Evolutionary conservation across 2,797 vertebrate species (phyloP).

Genomic region (Amblyraja radiata): DNA sequence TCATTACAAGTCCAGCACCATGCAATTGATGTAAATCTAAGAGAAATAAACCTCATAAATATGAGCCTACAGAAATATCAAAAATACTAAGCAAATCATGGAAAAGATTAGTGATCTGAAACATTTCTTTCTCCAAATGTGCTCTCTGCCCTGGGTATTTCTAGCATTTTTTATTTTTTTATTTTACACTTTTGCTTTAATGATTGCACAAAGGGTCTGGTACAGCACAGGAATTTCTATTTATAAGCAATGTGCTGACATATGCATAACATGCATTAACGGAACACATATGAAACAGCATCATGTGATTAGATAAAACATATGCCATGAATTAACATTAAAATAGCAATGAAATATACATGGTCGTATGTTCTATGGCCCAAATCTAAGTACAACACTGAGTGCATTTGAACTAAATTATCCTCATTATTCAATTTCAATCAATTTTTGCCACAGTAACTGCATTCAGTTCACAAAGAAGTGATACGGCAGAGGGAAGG

Average conservation of each 20-base stretch:
- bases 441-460: not conserved
- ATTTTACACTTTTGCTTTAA: not conserved
- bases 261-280: not conserved
- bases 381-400: not conserved
- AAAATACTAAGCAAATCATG: too few species aligned
- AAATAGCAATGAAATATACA: not conserved
- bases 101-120: too few species aligned
- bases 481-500: not conserved
- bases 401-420: not conserved
- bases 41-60: too few species aligned
- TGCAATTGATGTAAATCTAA: not conserved
- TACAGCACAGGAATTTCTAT: not conserved
- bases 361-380: not conserved
- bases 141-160: too few species aligned
- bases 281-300: not conserved
- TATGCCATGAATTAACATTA: not conserved
- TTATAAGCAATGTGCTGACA: not conserved
- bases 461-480: not conserved
- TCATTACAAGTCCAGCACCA: not conserved
- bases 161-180: too few species aligned
- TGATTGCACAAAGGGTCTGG: not conserved
- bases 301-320: not conserved
- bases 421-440: not conserved
- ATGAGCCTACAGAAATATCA: too few species aligned
- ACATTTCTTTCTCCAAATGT: too few species aligned